Conservation (phyloP, 2,888 invertebrate genomes). For the Metacarcinus magister region DNA sequence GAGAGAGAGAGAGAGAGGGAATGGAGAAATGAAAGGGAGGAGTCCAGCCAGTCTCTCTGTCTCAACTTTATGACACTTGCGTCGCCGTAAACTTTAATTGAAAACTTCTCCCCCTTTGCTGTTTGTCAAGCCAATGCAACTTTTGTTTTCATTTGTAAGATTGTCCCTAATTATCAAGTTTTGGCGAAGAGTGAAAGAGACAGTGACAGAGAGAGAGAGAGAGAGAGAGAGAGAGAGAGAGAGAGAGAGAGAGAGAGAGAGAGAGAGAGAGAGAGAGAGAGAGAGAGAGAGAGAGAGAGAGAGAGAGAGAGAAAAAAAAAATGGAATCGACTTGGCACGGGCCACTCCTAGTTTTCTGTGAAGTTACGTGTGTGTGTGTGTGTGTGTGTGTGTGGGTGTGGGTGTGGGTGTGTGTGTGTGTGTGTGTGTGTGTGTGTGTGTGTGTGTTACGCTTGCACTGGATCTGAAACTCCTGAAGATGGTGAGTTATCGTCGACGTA, state of each 20-base stretch:
- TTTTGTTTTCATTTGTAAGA: constrained; percentile 36
- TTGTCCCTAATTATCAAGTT: constrained; percentile 22
- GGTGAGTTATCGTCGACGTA: no score
- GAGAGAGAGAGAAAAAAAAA: neutral
- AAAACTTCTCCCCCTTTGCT: neutral
- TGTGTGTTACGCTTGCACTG: neutral
- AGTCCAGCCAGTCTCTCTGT: constrained; percentile 22
- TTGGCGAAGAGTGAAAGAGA: neutral
- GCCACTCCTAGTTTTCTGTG: neutral
- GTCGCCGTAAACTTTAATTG: constrained; percentile 41
- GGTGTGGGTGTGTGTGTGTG: constrained; percentile 48
- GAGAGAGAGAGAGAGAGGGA: neutral
- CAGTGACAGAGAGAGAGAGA: neutral
- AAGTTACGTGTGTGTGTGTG: neutral
- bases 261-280: neutral
- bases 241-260: neutral
- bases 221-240: constrained; percentile 20
- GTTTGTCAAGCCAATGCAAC: constrained; percentile 1
- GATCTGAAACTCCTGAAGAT: neutral
- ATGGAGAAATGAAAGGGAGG: neutral
- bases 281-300: neutral
- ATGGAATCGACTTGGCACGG: neutral
- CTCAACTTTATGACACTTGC: constrained; percentile 29
- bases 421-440: neutral
- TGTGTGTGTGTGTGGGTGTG: constrained; percentile 46